A percentile compares a stretch with the other conserved stretches of the same genome.
Evolutionary conservation across 1,140 invertebrate species (phyloP).

Genomic region (Maniola jurtina): DNA sequence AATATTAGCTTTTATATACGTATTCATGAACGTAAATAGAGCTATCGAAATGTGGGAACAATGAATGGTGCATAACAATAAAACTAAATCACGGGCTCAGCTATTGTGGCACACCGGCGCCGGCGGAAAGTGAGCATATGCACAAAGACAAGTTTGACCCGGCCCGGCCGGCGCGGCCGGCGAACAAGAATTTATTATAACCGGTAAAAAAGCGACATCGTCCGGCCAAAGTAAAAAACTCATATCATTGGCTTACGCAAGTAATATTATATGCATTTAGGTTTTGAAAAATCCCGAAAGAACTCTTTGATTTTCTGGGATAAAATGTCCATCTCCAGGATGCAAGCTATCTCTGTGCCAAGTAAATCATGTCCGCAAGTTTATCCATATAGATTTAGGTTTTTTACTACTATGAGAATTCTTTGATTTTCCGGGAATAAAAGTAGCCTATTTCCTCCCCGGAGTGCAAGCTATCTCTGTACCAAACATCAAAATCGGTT

Average conservation of each 20-base stretch:
- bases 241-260: neutral
- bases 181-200: neutral
- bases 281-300: too few species aligned
- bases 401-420: too few species aligned
- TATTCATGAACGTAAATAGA: neutral
- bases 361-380: too few species aligned
- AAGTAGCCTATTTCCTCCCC: too few species aligned
- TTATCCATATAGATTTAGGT: too few species aligned
- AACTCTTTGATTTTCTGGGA: too few species aligned
- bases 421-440: too few species aligned
- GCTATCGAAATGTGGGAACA: slow-evolving; percentile 15
- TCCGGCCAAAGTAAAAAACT: neutral
- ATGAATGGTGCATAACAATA: slow-evolving; percentile 73
- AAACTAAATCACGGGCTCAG: slow-evolving; percentile 73
- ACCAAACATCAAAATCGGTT: neutral
- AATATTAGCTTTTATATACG: neutral
- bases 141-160: slow-evolving; percentile 48
- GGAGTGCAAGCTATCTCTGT: too few species aligned
- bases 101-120: slow-evolving; percentile 65
- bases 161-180: too few species aligned
- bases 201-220: neutral
- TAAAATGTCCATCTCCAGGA: too few species aligned
- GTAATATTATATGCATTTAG: too few species aligned
- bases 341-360: too few species aligned
- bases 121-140: slow-evolving; percentile 69